Base-by-base conservation (phyloP, 1,140 invertebrate genomes). In the Cotesia chilonis region DNA sequence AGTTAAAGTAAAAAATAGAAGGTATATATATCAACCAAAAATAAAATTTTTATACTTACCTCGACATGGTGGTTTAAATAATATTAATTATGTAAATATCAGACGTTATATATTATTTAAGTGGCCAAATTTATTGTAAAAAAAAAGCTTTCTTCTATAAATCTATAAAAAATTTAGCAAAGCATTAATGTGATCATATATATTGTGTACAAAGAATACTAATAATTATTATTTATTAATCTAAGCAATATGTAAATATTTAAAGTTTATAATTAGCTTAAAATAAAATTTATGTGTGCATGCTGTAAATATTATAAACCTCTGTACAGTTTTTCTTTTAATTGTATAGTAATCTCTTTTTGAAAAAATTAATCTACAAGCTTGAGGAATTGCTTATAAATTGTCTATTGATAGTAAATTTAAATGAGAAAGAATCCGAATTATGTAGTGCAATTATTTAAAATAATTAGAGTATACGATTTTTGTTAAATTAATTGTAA, bases 21-120 rank as follows among this genome's bases (percentile, higher is more conserved):
- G 10, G 3, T 64, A 12, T 37, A 4, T n/a, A 41, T n/a, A 64
- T 64, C 3, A 37, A 14, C 38, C 4, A n/a, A n/a, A 55, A 55
- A 12, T 41, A 37, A 64, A 64, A 12, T 36, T 64, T 64, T 64
- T 64, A 37, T 47, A 47, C 61, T 36, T 64, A 64, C 60, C 60
- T 63, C 60, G 10, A 63, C n/a, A 9, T 36, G 28, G 7, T 28
- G 28, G 1, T 35, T n/a, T 17, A 60, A 60, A 28, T 3, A 12
- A 64, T 14, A 37, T 47, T 41, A 3, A 37, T 37, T 61, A 7
- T 61, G 35, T 61, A 64, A 64, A 64, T 64, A 55, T 55, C 2
- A 55, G 9, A 55, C 14, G 5, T 41, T 41, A 7, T 9, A 47
- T 9, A 9, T 47, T 47, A 10, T 9, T 9, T 7, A 47, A 14